Conservation (phyloP, 2,888 invertebrate genomes). For the Cantharis rustica region DNA sequence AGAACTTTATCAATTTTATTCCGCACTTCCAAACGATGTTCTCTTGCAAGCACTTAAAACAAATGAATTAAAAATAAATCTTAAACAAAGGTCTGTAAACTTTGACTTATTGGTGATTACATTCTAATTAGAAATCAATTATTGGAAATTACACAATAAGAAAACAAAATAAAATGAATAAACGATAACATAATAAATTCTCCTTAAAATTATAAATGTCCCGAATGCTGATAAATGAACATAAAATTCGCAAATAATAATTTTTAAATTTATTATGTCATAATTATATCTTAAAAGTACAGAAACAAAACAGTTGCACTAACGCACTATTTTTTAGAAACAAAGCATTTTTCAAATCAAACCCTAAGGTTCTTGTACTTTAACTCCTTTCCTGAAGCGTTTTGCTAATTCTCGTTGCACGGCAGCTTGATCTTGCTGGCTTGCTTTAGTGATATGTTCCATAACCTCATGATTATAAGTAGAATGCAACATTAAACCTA, state of each 20-base stretch:
- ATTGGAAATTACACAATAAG: too few relatives aligned
- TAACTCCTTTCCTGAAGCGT: constrained; percentile 39
- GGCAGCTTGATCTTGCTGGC: constrained; percentile 57
- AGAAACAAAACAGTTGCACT: background rate
- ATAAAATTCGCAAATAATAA: too few relatives aligned
- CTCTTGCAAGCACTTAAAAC: too few relatives aligned
- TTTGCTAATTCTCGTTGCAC: constrained; percentile 57
- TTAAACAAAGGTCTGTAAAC: too few relatives aligned
- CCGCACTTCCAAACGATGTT: too few relatives aligned
- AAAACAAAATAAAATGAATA: background rate
- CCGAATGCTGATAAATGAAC: background rate
- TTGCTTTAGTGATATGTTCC: constrained; percentile 68
- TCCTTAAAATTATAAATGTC: too few relatives aligned
- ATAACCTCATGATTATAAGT: constrained; percentile 93
- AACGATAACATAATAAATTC: too few relatives aligned
- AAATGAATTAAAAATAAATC: too few relatives aligned
- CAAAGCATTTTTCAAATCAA: background rate
- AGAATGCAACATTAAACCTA: constrained; percentile 95
- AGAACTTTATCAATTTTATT: too few relatives aligned
- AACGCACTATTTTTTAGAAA: background rate
- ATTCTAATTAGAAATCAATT: too few relatives aligned
- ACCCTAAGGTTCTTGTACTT: constrained; percentile 29
- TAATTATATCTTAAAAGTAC: background rate
- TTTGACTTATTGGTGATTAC: too few relatives aligned
- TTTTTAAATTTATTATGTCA: background rate